Conservation (phyloP, 1,140 invertebrate genomes). For the Diorhabda carinulata region DNA sequence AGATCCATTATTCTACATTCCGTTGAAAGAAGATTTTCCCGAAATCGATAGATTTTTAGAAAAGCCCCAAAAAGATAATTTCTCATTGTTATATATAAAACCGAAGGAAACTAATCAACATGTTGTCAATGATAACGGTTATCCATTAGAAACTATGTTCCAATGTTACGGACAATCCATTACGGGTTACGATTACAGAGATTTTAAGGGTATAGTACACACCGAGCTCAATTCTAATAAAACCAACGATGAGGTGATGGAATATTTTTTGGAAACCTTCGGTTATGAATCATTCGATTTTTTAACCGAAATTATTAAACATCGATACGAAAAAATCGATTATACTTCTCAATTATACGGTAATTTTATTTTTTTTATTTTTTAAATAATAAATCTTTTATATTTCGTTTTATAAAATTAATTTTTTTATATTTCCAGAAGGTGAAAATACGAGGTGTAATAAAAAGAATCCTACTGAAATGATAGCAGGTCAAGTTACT, state of each 20-base stretch:
- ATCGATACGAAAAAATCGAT: constrained; percentile 56
- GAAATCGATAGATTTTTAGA: constrained; percentile 26
- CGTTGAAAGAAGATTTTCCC: constrained; percentile 30
- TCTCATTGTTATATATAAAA: constrained; percentile 28
- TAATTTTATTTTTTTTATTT: constrained; percentile 21
- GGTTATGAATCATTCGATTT: constrained; percentile 87
- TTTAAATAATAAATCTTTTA: constrained; percentile 4
- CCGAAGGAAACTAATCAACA: constrained; percentile 11
- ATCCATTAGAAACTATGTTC: constrained; percentile 31
- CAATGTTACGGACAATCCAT: constrained; percentile 28
- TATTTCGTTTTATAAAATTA: not conserved
- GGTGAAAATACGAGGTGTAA: constrained; percentile 4
- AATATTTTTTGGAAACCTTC: constrained; percentile 82
- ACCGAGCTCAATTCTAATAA: constrained; percentile 48
- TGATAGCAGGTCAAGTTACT: constrained; percentile 54
- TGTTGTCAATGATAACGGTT: constrained; percentile 13
- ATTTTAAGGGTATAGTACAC: constrained; percentile 31
- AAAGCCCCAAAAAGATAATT: constrained; percentile 18
- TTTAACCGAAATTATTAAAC: constrained; percentile 71
- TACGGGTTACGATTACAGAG: constrained; percentile 27
- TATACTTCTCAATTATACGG: constrained; percentile 25
- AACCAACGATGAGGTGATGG: constrained; percentile 72
- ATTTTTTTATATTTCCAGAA: not conserved
- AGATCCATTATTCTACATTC: constrained; percentile 34
- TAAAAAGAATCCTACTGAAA: constrained; percentile 22